Base-by-base conservation (phyloP, 2,113 vertebrate genomes). In the Oncorhynchus tshawytscha region DNA sequence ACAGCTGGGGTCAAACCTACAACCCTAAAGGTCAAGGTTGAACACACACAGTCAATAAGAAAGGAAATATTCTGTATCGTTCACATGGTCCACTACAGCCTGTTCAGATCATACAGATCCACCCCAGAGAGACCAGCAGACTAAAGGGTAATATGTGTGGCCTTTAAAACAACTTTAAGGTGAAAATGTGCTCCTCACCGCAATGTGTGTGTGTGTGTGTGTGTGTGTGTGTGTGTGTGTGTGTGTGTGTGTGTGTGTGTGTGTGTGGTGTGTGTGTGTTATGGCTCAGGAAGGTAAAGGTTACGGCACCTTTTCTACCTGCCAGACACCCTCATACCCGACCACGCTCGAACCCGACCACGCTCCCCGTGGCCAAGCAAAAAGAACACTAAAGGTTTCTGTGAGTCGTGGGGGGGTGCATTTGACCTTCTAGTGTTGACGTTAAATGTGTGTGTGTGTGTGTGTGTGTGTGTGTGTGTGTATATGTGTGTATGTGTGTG, bases 111-210 rank as follows among this genome's bases (percentile, higher is more conserved):
- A 12, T 51, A 39, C 34, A 39, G 34, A 69, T 75, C 49, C 73
- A 83, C 76, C 82, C 85, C 79, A 20, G 4, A 78, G 87, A 86
- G 49, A 51, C 12, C 79, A 79, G 45, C 75, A 81, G 80, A 85
- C 86, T 81, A 89, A 92, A 90, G 91, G 88, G 88, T 92, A 92
- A 92, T 86, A 84, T 82, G 84, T 77, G 83, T 92, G 92, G 89
- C 92, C 90, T 93, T 94, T 93, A 92, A 91, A 91, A 81, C 83
- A 85, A 89, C 85, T 88, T 88, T 88, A 90, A 88, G 88, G 89
- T 88, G 84, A 85, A 81, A 77, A 45, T 70, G 9, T 75, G 71
- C 60, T 90, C 82, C 86, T 91, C 79, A 86, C 39, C 8, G 2
- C 39, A 45, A 2, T 45, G 39, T 45, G 39, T 39, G 34, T 39